These are phyloP conservation scores for Thymallus thymallus DNA, from an alignment of 2,113 vertebrate species.

Conservation along the genomic window DNA sequence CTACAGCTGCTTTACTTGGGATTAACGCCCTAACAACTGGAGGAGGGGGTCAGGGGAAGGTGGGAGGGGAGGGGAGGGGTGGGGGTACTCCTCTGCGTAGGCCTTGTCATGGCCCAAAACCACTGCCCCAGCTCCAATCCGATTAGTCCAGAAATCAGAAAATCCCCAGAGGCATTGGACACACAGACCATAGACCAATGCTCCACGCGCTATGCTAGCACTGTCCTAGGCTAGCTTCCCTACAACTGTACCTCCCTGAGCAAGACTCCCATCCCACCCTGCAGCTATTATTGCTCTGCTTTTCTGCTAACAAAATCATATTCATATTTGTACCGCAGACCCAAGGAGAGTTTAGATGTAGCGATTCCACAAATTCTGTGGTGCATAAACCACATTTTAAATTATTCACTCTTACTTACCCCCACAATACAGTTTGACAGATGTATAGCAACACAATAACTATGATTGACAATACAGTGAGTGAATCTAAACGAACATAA, in stretches of 20 bases:
- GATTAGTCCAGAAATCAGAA: slow-evolving; percentile 71
- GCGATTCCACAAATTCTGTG: too few species aligned
- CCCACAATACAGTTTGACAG: background rate
- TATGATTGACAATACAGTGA: background rate
- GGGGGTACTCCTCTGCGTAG: slow-evolving; percentile 48
- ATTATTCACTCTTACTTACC: background rate
- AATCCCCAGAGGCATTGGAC: slow-evolving; percentile 62
- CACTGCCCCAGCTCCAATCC: slow-evolving; percentile 62
- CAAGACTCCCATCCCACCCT: background rate
- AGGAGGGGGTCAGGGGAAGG: slow-evolving; percentile 20
- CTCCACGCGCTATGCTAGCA: background rate
- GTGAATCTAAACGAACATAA: background rate
- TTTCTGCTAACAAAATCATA: background rate
- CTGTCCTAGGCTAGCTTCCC: background rate
- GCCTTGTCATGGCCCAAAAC: slow-evolving; percentile 61
- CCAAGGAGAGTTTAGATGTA: background rate
- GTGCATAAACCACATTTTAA: background rate
- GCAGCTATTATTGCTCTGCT: background rate
- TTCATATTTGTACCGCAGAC: background rate
- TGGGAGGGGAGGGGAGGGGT: slow-evolving; percentile 10
- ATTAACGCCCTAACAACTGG: slow-evolving; percentile 58
- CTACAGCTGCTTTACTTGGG: slow-evolving; percentile 57
- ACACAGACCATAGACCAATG: background rate
- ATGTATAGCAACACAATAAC: background rate
- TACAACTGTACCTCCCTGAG: background rate